Evolutionary conservation across 1,140 invertebrate species (phyloP).

Genomic region (Babylonia areolata): DNA sequence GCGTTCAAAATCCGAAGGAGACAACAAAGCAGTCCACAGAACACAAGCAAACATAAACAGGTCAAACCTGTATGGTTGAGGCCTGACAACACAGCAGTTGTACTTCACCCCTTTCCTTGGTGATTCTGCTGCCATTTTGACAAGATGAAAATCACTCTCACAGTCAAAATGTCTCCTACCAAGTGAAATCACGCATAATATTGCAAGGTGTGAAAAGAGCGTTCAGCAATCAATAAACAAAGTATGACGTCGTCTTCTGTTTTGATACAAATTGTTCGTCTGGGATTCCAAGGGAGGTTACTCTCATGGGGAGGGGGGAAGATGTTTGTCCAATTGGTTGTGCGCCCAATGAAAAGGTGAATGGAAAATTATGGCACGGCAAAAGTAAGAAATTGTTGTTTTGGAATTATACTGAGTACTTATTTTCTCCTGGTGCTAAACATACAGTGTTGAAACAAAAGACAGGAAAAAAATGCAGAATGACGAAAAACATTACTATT

Average conservation of each 20-base stretch:
- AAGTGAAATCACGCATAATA: slow-evolving; percentile 36
- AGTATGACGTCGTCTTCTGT: slow-evolving; percentile 37
- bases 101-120: slow-evolving; percentile 79
- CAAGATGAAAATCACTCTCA: slow-evolving; percentile 37
- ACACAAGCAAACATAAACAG: slow-evolving; percentile 15
- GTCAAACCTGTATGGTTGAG: slow-evolving; percentile 85
- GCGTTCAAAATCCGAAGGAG: too few species aligned
- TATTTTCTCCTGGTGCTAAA: too few species aligned
- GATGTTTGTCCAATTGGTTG: too few species aligned
- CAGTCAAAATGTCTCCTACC: slow-evolving; percentile 47
- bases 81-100: slow-evolving; percentile 84
- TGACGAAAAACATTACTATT: neutral
- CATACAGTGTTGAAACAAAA: too few species aligned
- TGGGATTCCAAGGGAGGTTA: neutral
- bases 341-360: too few species aligned
- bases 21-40: too few species aligned
- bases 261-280: slow-evolving; percentile 25
- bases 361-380: too few species aligned
- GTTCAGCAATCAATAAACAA: neutral
- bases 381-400: too few species aligned
- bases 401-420: too few species aligned
- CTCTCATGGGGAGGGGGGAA: neutral
- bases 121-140: slow-evolving; percentile 86
- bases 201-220: slow-evolving; percentile 32
- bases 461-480: neutral